Percentiles rank a stretch among this genome's conserved stretches.
Evolutionary conservation across 2,113 vertebrate genomes (phyloP).

Genomic region (Kryptolebias marmoratus): DNA sequence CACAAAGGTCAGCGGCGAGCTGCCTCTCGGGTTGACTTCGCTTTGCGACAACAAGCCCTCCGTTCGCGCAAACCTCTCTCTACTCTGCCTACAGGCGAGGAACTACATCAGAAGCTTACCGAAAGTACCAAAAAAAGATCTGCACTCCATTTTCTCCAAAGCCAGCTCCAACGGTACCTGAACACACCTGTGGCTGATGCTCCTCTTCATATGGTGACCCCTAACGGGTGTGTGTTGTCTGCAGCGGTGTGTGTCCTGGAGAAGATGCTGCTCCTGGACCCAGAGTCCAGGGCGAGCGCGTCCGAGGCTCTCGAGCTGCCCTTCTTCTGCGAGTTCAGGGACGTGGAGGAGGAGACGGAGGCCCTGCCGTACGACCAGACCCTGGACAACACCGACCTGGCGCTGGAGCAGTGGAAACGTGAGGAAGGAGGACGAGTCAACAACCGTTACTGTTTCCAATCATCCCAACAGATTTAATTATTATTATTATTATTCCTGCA

Average conservation of each 20-base stretch:
- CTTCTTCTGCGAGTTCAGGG: slow-evolving; percentile 88
- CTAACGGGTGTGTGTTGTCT: slow-evolving; percentile 17
- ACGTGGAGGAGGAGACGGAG: slow-evolving; percentile 88
- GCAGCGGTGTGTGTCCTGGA: slow-evolving; percentile 91
- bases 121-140: slow-evolving; percentile 91
- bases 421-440: slow-evolving; percentile 35
- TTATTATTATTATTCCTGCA: too few relatives aligned
- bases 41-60: too few relatives aligned
- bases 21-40: too few relatives aligned
- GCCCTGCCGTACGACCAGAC: slow-evolving; percentile 92
- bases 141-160: slow-evolving; percentile 87
- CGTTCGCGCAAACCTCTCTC: background rate
- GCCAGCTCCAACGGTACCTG: slow-evolving; percentile 86
- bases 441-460: too few relatives aligned
- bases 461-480: too few relatives aligned
- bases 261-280: slow-evolving; percentile 94
- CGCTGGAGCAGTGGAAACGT: slow-evolving; percentile 94
- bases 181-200: background rate
- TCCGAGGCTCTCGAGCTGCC: slow-evolving; percentile 88
- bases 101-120: slow-evolving; percentile 92
- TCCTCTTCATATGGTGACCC: background rate
- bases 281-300: slow-evolving; percentile 88
- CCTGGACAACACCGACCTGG: slow-evolving; percentile 90
- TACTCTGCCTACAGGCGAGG: slow-evolving; percentile 85
- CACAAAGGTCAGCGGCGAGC: too few relatives aligned